phyloP scores from a whole-genome alignment of 1,140 invertebrate species.

The Penaeus chinensis region DNA sequence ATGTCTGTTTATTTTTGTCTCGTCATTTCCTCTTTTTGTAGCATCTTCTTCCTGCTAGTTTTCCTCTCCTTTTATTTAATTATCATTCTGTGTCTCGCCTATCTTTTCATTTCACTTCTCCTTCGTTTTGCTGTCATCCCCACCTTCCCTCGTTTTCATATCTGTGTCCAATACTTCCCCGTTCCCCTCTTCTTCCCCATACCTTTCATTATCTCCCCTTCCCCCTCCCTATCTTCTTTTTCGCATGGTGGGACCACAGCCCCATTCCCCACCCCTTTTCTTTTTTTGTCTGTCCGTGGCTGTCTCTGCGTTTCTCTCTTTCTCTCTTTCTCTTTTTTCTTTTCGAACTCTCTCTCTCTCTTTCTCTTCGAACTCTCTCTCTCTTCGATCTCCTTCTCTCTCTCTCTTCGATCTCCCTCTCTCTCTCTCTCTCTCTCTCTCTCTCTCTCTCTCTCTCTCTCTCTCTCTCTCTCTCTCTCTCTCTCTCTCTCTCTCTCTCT shows the following conservation, averaged over 20 bases:
- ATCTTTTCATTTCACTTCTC: background rate
- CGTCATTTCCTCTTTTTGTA: background rate
- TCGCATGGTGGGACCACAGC: no score
- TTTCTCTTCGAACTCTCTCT: no score
- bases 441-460: background rate
- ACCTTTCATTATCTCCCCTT: background rate
- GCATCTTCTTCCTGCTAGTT: background rate
- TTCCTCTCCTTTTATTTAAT: background rate
- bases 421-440: no score
- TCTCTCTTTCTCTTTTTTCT: no score
- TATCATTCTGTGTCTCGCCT: background rate
- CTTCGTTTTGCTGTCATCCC: background rate
- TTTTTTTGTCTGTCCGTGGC: no score
- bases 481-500: no score
- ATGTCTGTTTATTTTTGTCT: conserved; percentile 18
- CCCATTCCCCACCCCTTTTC: no score
- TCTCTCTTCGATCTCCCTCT: no score
- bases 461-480: background rate
- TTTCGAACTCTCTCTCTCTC: no score
- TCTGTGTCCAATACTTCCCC: background rate
- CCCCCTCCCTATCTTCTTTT: no score
- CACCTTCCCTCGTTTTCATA: background rate
- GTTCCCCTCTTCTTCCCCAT: background rate
- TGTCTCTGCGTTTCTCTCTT: no score
- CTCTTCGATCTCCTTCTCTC: no score